Base-by-base conservation (phyloP, 1,140 invertebrate species). In the Drosophila grimshawi region DNA sequence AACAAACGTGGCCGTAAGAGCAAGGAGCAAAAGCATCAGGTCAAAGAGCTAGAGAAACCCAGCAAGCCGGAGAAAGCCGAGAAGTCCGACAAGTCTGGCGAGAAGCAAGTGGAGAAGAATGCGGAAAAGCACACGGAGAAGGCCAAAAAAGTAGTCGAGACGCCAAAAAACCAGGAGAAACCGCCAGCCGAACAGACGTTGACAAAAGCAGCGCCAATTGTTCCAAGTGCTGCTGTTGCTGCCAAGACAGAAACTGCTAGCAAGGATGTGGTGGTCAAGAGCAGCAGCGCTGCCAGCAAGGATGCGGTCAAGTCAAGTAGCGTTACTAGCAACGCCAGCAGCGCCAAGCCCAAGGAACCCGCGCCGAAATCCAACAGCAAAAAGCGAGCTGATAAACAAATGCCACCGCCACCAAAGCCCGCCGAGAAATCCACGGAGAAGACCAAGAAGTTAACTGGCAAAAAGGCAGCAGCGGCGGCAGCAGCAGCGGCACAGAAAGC, bases 341-440 rank as follows among this genome's bases (percentile, higher is more conserved):
- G n/a, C n/a, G 2, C 33, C 5, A 88, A 89, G 19, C 19, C 6
- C 1, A 80, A 85, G 32, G 81, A 83, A 6, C 6, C 73, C 0
- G n/a, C 67, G 0, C 35, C 37, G 0, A 86, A 83, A 41, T 32
- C 64, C 6, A 64, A 48, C 6, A 61, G 70, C 29, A 89, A 89
- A 39, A 89, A 89, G 8, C 67, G 75, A 5, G 29, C 71, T 1
- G 86, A 89, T 46, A 89, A 89, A 11, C 86, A 89, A 69, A 89
- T 89, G 85, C 85, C 85, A 1, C 85, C 85, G 7, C 85, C 85
- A 3, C 78, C 86, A 1, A 89, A 89, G 46, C 85, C 86, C 0
- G 86, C 71, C 0, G 86, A 85, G 1, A 89, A 90, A 6, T 35
- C 67, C 0, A 19, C 5, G 2, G 85, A 81, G 29, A 92, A 76